Base-by-base conservation (phyloP, 2,888 invertebrate species). In the Mimumesa dahlbomi region DNA sequence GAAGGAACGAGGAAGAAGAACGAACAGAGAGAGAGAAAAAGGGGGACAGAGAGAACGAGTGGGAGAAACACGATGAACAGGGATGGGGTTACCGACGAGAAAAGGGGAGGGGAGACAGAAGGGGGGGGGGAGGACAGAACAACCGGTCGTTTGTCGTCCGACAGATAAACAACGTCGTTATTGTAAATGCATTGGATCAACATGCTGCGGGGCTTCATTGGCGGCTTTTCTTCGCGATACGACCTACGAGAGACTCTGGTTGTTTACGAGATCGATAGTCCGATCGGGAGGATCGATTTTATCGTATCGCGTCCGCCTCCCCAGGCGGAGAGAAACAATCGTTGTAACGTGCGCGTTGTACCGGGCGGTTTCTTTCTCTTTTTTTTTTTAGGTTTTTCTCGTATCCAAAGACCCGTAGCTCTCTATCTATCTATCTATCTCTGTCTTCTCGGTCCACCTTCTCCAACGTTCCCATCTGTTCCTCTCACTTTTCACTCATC, bases 131-230 rank as follows among this genome's bases (percentile, higher is more conserved):
- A 48, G 58, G 53, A 48, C 49, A 29, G 73, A 77, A 76, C 80
- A 82, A 73, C 74, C 77, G 72, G 74, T 76, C 84, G 79, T 81
- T 82, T 82, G 81, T 81, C 83, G 81, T 79, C 63, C 61, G 79
- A 69, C 76, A 73, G 77, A 78, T 80, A 83, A 84, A 84, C 83
- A 84, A 82, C 75, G 81, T 82, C 81, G 82, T 84, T 84, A 80
- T 84, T 84, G 84, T 81, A 76, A 84, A 83, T 84, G 77, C 74
- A 83, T 74, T 81, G 78, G 73, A 81, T 79, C 81, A 84, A 82
- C 81, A 82, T 66, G 72, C 81, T 79, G 75, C 74, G 65, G 79
- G 76, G 76, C 81, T 82, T 80, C 77, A 76, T 78, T 83, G 77
- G 80, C 79, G 75, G 79, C 63, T 81, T 83, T 77, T 79, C 81